phyloP scores from a whole-genome alignment of 2,797 vertebrate genomes.

The Steatocranus sp. region DNA sequence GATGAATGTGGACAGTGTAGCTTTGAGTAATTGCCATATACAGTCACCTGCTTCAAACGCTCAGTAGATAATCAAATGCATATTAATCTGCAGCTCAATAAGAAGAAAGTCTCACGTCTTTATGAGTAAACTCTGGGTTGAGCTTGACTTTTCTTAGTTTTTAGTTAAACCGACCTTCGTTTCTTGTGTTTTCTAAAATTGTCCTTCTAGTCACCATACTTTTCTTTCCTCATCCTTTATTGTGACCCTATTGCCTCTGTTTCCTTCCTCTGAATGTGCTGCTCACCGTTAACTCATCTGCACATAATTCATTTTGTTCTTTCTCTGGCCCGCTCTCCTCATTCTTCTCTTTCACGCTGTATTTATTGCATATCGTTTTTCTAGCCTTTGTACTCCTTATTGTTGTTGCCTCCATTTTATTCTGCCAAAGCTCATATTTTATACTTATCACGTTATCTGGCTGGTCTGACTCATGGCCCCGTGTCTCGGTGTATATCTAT shows the following conservation, averaged over 20 bases:
- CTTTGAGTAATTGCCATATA: not conserved
- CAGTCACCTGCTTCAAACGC: not conserved
- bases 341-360: slow-evolving; percentile 2
- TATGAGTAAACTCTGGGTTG: not conserved
- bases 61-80: not conserved
- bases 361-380: slow-evolving; percentile 7
- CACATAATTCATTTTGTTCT: not conserved
- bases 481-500: not conserved
- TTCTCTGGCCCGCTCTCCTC: not conserved
- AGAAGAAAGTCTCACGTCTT: accelerated
- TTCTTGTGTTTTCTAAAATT: not conserved
- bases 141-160: not conserved
- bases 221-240: not conserved
- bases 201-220: not conserved
- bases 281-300: not conserved
- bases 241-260: not conserved
- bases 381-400: not conserved
- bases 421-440: slow-evolving; percentile 11
- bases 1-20: not conserved
- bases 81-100: not conserved
- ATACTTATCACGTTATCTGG: slow-evolving; percentile 23
- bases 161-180: accelerated
- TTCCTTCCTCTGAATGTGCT: not conserved
- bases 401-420: slow-evolving; percentile 2
- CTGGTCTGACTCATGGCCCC: not conserved